Base-by-base conservation (phyloP, 1,140 invertebrate genomes). In the Bombus haemorrhoidalis region DNA sequence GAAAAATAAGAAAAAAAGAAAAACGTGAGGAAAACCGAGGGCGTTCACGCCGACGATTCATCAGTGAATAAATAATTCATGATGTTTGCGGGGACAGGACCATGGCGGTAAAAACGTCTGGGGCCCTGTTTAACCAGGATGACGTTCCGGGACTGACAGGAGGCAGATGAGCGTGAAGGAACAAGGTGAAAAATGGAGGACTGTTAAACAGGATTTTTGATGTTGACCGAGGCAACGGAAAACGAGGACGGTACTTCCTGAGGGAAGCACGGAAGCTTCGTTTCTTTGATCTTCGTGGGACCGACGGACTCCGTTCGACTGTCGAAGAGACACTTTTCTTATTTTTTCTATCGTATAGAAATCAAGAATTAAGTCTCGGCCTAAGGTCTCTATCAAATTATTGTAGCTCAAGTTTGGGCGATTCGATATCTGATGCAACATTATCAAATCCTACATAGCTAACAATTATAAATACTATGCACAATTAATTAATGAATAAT, bases 31-130 rank as follows among this genome's bases (percentile, higher is more conserved):
- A 92, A 92, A 92, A 92, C 88, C 74, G 86, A 74, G 59, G 86
- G 76, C 86, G 82, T 88, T 87, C 72, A 68, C 75, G 37, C 66
- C 75, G 76, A 88, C 83, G 89, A 91, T 83, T 68, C 86, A 18
- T 13, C 80, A 34, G 57, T 18, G 79, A 82, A 93, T 94, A 91
- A 93, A 93, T 94, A 93, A 94, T 94, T 94, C 93, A 94, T 93
- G 81, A 86, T 57, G 78, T 83, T 81, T 74, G 43, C 72, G 74
- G 86, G 34, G 66, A 86, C 87, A 86, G 69, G 59, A 53, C 88
- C 72, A 81, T 72, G 74, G 69, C 53, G 75, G 57, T 53, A 89
- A 80, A 81, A 85, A 83, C 62, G 83, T 18, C 32, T 28, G 59
- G 75, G 81, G 78, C 87, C 90, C 83, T 83, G 91, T 91, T 92